Evolutionary conservation across 2,113 vertebrate species (phyloP).

Genomic region (Dissostichus mawsoni): DNA sequence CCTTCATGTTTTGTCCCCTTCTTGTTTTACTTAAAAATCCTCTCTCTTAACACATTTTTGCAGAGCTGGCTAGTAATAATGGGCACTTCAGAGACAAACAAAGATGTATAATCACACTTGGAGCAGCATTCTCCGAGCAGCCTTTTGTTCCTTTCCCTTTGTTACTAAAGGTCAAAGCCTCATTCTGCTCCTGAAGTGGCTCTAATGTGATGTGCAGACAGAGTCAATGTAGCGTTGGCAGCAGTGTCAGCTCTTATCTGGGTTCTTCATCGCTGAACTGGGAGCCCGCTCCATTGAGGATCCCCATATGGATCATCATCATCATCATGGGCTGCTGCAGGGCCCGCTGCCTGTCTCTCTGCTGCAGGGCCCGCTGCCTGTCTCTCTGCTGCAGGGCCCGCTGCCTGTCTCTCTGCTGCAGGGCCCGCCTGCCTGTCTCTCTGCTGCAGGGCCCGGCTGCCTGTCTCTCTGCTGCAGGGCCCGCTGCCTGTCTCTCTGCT

Average conservation of each 20-base stretch:
- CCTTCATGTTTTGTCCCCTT: neutral
- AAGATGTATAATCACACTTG: constrained; percentile 9
- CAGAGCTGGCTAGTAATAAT: neutral
- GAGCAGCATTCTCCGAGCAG: constrained; percentile 8
- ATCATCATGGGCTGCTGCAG: constrained; percentile 53
- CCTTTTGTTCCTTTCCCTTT: constrained; percentile 12
- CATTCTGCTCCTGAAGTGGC: constrained; percentile 41
- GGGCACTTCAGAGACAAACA: constrained; percentile 32
- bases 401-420: constrained; percentile 19
- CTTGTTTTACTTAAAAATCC: constrained; percentile 16
- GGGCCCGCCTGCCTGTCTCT: neutral
- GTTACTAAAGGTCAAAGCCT: constrained; percentile 68
- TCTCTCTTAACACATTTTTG: neutral
- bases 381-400: constrained; percentile 39
- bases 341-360: constrained; percentile 54
- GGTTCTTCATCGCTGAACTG: constrained; percentile 59
- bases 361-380: constrained; percentile 35
- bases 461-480: constrained; percentile 16
- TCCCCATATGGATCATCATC: constrained; percentile 66
- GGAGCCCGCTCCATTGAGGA: constrained; percentile 59
- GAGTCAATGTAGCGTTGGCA: constrained; percentile 55
- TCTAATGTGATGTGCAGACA: constrained; percentile 59
- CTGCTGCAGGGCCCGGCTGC: constrained; percentile 7
- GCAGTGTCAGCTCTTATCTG: constrained; percentile 65
- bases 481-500: constrained; percentile 20